Base-by-base conservation (phyloP, 1,140 invertebrate species). In the Listronotus oregonensis region DNA sequence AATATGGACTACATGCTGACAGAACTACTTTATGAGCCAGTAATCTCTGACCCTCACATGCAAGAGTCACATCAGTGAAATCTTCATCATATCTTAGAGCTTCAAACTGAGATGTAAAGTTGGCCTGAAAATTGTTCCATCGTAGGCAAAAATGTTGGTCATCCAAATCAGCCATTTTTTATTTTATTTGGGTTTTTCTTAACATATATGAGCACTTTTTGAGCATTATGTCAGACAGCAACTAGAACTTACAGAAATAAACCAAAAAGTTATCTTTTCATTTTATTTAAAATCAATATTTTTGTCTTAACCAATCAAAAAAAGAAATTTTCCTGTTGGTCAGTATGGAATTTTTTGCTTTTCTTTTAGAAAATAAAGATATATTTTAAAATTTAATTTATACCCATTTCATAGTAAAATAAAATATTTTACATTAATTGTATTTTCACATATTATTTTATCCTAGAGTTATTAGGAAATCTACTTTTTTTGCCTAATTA, bases 41-140 rank as follows among this genome's bases (percentile, higher is more conserved):
- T 72, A 90, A 82, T 77, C 87, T 84, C 78, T 87, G 86, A 70
- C 88, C 89, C 73, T 91, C 90, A 79, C 90, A 91, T 71, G 89
- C 89, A 76, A 93, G 85, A 67, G 90, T 92, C 76, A 93, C 90
- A 83, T 93, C 91, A 73, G 91, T 89, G 79, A 90, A 88, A 81
- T 90, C 88, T 83, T 90, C 89, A 83, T 90, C 88, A 84, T 87
- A 87, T 77, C 89, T 83, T 73, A 91, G 82, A 74, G 87, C 86
- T 81, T 90, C 89, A 82, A 91, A 89, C 81, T 90, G 89, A 79
- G 87, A 88, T 75, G 89, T 89, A 80, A 94, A 91, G 81, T 93
- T 94, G 68, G 89, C 89, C 82, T 93, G 90, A 86, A 93, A 93
- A 84, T 94, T 93, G 85, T 94, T 94, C 92, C 92, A 95, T 85